These are phyloP conservation scores for Plebejus argus DNA, from an alignment of 2,888 invertebrate genomes.

Conservation along the genomic window DNA sequence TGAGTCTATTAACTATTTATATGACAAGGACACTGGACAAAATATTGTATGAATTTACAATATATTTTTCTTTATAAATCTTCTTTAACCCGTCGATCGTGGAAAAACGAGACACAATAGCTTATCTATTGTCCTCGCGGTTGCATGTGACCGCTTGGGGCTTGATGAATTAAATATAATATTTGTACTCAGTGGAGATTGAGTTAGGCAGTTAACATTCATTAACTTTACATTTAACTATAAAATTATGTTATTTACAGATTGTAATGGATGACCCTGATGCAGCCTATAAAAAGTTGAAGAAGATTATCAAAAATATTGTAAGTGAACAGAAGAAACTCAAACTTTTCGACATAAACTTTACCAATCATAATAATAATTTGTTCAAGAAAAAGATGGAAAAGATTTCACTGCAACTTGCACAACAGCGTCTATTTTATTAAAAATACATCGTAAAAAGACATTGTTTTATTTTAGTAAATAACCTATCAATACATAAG, in stretches of 20 bases:
- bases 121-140: too few relatives aligned
- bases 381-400: slow-evolving; percentile 54
- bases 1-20: too few relatives aligned
- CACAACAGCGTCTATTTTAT: slow-evolving; percentile 60
- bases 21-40: too few relatives aligned
- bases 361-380: slow-evolving; percentile 53
- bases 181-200: too few relatives aligned
- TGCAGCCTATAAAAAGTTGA: slow-evolving; percentile 59
- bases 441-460: slow-evolving; percentile 49
- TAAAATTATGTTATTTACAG: slow-evolving; percentile 47
- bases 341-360: slow-evolving; percentile 67
- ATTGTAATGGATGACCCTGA: slow-evolving; percentile 62
- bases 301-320: slow-evolving; percentile 59
- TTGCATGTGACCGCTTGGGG: too few relatives aligned
- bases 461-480: slow-evolving; percentile 65
- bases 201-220: too few relatives aligned
- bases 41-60: too few relatives aligned
- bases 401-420: slow-evolving; percentile 60
- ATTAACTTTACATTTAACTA: not conserved
- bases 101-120: too few relatives aligned
- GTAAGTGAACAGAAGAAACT: slow-evolving; percentile 56
- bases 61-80: too few relatives aligned
- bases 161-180: too few relatives aligned
- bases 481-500: slow-evolving; percentile 62
- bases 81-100: too few relatives aligned